These are phyloP conservation scores for Oplegnathus fasciatus DNA, from an alignment of 2,113 vertebrate genomes.

Conservation along the genomic window DNA sequence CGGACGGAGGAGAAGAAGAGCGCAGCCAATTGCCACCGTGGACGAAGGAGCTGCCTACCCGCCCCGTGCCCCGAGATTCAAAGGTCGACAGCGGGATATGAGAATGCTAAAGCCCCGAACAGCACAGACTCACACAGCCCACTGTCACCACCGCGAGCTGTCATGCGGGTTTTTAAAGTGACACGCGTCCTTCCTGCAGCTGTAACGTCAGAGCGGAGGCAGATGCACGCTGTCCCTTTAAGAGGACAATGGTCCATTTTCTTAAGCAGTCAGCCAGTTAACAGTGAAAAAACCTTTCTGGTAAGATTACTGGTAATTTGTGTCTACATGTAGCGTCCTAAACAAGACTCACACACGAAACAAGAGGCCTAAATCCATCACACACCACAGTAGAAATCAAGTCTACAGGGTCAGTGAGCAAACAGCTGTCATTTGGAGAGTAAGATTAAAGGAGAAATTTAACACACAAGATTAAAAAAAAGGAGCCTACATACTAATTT, in stretches of 20 bases:
- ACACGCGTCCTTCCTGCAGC: not conserved
- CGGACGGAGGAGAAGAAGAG: not conserved
- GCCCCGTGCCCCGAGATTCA: constrained; percentile 14
- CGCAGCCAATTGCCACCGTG: constrained; percentile 76
- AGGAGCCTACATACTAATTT: not conserved
- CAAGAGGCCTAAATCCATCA: no score
- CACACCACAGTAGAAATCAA: no score
- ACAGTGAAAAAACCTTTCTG: not conserved
- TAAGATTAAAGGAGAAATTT: not conserved
- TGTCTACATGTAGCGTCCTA: not conserved
- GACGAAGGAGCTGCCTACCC: constrained; percentile 74
- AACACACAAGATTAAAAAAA: not conserved
- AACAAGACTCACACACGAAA: not conserved
- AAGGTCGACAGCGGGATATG: constrained; percentile 53
- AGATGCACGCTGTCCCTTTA: constrained; percentile 69
- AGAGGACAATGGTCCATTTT: constrained; percentile 29
- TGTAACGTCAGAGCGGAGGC: no score
- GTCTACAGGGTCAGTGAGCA: not conserved
- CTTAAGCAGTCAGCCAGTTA: not conserved
- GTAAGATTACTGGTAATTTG: not conserved
- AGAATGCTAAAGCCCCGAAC: not conserved
- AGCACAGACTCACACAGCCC: constrained; percentile 13
- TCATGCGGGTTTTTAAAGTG: constrained; percentile 71
- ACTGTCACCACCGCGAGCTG: not conserved
- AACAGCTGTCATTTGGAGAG: not conserved